Evolutionary conservation across 2,113 vertebrate species (phyloP).

Genomic region (Gracilinanus agilis): DNA sequence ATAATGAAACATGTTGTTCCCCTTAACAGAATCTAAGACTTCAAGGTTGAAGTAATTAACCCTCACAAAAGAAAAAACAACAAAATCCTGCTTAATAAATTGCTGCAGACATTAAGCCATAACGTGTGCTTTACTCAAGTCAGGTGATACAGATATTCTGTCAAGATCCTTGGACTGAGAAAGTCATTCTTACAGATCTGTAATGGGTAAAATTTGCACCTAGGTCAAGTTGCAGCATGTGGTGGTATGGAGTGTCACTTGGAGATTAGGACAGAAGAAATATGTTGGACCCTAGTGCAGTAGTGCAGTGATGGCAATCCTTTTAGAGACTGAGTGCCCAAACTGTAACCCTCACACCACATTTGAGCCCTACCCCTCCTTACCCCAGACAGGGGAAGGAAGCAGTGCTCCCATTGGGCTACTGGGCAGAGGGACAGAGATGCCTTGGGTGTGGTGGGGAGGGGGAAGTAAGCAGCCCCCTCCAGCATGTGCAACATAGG

Average conservation of each 20-base stretch:
- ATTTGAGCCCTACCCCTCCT: no score
- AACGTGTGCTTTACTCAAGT: neutral
- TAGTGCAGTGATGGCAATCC: no score
- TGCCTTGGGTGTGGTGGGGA: no score
- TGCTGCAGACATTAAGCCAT: neutral
- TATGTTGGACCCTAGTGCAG: neutral
- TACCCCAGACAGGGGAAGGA: no score
- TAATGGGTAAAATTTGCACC: neutral
- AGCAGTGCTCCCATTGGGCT: no score
- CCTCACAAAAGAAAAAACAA: neutral
- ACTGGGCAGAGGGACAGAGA: no score
- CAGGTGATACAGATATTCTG: neutral
- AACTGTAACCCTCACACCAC: no score
- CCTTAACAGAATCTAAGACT: constrained; percentile 8
- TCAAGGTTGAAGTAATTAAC: neutral
- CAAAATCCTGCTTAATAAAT: neutral
- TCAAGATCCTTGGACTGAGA: neutral
- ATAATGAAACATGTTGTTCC: neutral
- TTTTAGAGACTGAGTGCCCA: no score
- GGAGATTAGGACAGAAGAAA: neutral
- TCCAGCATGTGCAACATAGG: no score
- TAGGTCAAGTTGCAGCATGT: neutral
- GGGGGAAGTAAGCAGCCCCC: no score
- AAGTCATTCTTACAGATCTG: neutral
- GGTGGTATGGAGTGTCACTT: neutral